Evolutionary conservation across 2,113 vertebrate species (phyloP).

Genomic region (Terrapene triunguis): DNA sequence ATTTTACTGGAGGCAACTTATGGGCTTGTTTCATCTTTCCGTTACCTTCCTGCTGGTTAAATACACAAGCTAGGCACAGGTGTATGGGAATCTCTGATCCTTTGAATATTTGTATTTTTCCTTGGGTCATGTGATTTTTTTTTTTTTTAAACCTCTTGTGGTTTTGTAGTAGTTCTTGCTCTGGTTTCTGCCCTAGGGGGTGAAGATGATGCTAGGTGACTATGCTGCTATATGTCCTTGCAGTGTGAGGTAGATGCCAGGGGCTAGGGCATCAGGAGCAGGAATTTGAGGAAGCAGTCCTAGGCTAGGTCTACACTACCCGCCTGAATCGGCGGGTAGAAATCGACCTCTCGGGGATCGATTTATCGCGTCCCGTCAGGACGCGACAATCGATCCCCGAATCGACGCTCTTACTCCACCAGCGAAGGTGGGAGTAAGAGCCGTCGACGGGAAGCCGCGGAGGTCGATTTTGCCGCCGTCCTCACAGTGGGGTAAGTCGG

Average conservation of each 20-base stretch:
- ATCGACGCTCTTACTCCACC: too few species aligned
- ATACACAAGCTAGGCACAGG: background rate
- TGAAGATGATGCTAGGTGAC: background rate
- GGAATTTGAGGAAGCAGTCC: background rate
- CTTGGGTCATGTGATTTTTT: background rate
- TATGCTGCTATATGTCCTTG: background rate
- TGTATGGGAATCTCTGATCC: background rate
- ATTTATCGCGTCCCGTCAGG: too few species aligned
- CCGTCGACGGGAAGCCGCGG: too few species aligned
- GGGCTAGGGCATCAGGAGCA: background rate
- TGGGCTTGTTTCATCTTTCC: background rate
- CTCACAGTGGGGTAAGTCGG: too few species aligned
- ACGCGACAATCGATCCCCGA: too few species aligned
- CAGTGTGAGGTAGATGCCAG: background rate
- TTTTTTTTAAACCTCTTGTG: background rate
- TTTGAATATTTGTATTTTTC: background rate
- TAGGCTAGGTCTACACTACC: too few species aligned
- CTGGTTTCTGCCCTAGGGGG: background rate
- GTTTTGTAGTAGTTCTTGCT: background rate
- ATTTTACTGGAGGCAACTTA: background rate
- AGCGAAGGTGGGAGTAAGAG: too few species aligned
- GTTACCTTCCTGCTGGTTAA: background rate
- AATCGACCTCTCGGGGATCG: too few species aligned
- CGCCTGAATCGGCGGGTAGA: too few species aligned
- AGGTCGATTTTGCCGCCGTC: too few species aligned